Evolutionary conservation across 2,888 invertebrate species (phyloP).

Genomic region (Horisme vitalbata): DNA sequence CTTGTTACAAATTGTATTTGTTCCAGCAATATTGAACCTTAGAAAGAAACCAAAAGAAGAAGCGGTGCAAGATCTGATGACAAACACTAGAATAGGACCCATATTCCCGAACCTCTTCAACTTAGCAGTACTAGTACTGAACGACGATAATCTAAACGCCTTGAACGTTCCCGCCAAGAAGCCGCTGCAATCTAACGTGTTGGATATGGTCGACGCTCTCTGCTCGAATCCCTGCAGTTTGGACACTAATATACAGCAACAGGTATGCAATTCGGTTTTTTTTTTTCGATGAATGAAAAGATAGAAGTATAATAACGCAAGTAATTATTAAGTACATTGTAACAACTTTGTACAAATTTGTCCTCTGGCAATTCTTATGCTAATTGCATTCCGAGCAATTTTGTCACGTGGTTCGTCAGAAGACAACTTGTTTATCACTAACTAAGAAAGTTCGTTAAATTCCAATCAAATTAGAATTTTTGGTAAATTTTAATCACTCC

Average conservation of each 20-base stretch:
- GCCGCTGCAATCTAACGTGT: conserved; percentile 69
- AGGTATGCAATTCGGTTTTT: conserved; percentile 52
- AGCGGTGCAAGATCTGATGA: conserved; percentile 81
- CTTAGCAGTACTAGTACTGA: conserved; percentile 81
- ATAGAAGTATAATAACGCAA: too few species aligned
- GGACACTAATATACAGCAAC: conserved; percentile 82
- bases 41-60: conserved; percentile 75
- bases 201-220: conserved; percentile 83
- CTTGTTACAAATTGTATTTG: too few species aligned
- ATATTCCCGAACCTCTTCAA: conserved; percentile 84
- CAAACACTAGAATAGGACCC: conserved; percentile 83
- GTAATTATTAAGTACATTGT: too few species aligned
- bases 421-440: too few species aligned
- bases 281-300: too few species aligned
- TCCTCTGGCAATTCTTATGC: too few species aligned
- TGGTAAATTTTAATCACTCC: too few species aligned
- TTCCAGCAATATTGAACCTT: conserved; percentile 77
- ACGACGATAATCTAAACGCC: conserved; percentile 79
- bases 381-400: too few species aligned
- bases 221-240: conserved; percentile 82
- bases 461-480: too few species aligned
- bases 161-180: conserved; percentile 75
- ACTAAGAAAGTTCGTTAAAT: too few species aligned
- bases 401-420: too few species aligned
- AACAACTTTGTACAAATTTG: too few species aligned